Evolutionary conservation across 2,888 invertebrate species (phyloP), one percentile per base, ranked within the genome.

Genomic region (Drosophila mulleri): DNA sequence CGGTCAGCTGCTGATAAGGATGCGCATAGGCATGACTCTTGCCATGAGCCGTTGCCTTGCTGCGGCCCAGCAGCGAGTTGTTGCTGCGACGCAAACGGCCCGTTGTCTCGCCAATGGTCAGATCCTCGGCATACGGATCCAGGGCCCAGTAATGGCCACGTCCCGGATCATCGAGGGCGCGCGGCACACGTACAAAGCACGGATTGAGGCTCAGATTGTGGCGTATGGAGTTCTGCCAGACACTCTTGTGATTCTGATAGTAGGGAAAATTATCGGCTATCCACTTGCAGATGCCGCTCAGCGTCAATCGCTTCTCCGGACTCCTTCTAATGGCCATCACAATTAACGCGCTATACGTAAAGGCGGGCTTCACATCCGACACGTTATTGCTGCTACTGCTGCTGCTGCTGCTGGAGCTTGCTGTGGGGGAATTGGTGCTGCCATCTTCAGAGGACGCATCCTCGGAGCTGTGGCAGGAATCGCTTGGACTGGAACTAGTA

Each of bases 101-200:
- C 0, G 99, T 99, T 0, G 98, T 97, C 3, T 98, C 98, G 0
- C 99, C 99, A 90, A 99, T 99, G 91, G 98, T 98, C 35, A 99
- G 97, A 88, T 99, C 98, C 90, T 99, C 98, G 54, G 97, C 96
- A 29, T 97, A 97, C 0, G 98, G 97, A 92, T 99, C 98, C 90
- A 99, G 92, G 96, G 98, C 98, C 99, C 99, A 99, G 93, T 99
- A 99, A 93, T 99, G 98, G 0, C 99, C 99, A 91, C 99, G 98
- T 0, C 99, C 99, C 0, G 99, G 99, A 92, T 99, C 99, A 93
- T 99, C 98, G 93, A 98, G 97, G 88, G 98, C 98, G 14, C 99
- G 94, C 0, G 98, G 97, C 47, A 98, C 97, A 93, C 98, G 98
- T 52, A 99, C 97, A 93, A 99, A 99, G 91, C 98, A 98, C 93